These are phyloP conservation scores for Tiliacea aurago DNA, from an alignment of 2,888 invertebrate species.

Conservation along the genomic window DNA sequence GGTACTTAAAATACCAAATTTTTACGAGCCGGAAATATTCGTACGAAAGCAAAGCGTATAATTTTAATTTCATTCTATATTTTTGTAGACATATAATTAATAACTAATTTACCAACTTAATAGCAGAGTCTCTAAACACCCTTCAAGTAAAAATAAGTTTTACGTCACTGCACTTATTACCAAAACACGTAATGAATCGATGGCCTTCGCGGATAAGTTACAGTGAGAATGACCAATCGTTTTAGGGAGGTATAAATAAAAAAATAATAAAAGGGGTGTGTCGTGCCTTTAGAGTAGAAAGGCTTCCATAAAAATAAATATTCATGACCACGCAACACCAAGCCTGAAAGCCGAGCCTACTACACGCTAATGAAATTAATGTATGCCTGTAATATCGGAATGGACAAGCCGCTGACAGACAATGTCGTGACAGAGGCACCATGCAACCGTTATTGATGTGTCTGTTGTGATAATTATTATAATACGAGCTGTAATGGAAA, in stretches of 20 bases:
- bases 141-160: conserved; percentile 23
- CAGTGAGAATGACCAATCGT: conserved; percentile 67
- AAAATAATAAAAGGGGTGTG: conserved; percentile 70
- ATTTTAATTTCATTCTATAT: conserved; percentile 20
- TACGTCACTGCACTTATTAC: conserved; percentile 43
- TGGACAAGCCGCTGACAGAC: conserved; percentile 55
- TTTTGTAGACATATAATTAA: conserved; percentile 30
- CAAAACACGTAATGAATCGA: conserved; percentile 49
- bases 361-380: conserved; percentile 76
- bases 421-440: conserved; percentile 57
- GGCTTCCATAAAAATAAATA: conserved; percentile 81
- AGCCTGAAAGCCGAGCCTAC: conserved; percentile 82
- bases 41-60: neutral
- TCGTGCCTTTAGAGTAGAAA: conserved; percentile 72
- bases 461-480: conserved; percentile 31
- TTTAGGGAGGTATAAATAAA: conserved; percentile 71
- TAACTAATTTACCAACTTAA: conserved; percentile 29
- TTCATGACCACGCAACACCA: conserved; percentile 86
- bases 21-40: neutral
- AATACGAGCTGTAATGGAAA: conserved; percentile 32
- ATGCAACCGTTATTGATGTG: conserved; percentile 51
- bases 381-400: conserved; percentile 55
- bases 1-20: neutral
- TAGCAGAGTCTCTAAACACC: conserved; percentile 13
- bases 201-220: conserved; percentile 63